Base-by-base conservation (phyloP, 2,888 invertebrate species). In the Pammene fasciana region DNA sequence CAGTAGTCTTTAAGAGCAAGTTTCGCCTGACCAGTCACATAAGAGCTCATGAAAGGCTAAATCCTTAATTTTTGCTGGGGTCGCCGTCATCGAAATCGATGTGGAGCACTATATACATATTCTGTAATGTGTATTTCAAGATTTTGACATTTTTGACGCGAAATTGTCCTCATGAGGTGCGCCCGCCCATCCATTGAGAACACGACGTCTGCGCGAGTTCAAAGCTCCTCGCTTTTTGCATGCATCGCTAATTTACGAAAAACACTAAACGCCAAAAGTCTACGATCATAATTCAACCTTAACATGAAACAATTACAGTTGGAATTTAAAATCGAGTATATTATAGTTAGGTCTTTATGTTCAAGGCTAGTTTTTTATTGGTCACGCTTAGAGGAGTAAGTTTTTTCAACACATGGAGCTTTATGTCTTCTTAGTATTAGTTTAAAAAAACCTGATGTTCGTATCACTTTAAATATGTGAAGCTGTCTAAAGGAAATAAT, bases 141-240 rank as follows among this genome's bases (percentile, higher is more conserved):
- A 26, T 26, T 26, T 26, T 26, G 26, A 3, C 1, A 26, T 26
- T 26, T 26, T 26, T 26, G 26, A 26, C 26, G 26, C 26, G 26
- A 26, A 26, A 26, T 26, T 26, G 26, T 1, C 26, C 26, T 4
- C 26, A 26, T 26, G 26, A 26, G 26, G 26, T 26, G 26, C 26
- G 26, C 26, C 4, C 26, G 26, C 26, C 2, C 26, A 26, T 26
- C 26, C 26, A 26, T 26, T 26, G 26, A 3, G 26, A 26, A 26
- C 4, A 26, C 26, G 26, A 14, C 5, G 36, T 16, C 38, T 62
- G 61, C 61, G 61, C 50, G 50, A 62, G 61, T 62, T 62, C 61
- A 62, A 62, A 50, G 61, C 61, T 62, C 61, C 36, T 9, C 61
- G 16, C 9, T 62, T 62, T 62, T 62, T 62, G 50, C 61, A 38